Base-by-base conservation (phyloP, 2,797 vertebrate species). In the Paguma larvata region DNA sequence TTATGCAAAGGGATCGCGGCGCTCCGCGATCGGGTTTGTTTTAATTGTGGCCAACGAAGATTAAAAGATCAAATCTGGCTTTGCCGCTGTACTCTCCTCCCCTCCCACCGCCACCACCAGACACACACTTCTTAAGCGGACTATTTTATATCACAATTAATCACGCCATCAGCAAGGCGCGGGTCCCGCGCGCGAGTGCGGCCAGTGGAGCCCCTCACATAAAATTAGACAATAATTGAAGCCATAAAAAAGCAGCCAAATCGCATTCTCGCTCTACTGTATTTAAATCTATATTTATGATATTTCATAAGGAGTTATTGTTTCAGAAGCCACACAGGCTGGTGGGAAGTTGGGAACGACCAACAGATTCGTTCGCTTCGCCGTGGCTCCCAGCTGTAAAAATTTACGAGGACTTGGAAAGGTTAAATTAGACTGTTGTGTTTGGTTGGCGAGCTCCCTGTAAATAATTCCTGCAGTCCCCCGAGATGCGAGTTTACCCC, bases 1-100 rank as follows among this genome's bases (percentile, higher is more conserved):
- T 99, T 99, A 99, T 99, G 99, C 99, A 99, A 99, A 98, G 98
- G 98, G 99, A 99, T 99, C 99, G 99, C 98, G 99, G 99, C 99
- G 99, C 99, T 99, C 98, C 98, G 98, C 99, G 98, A 99, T 99
- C 98, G 99, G 99, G 98, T 98, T 99, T 98, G 98, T 99, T 99
- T 99, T 99, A 99, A 99, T 99, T 98, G 99, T 98, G 98, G 98
- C 98, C 99, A 98, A 98, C 98, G 95, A 98, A 98, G 98, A 99
- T 99, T 98, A 99, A 98, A 99, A 98, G 98, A 98, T 98, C 98
- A 98, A 96, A 97, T 98, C 98, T 97, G 95, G 87, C 97, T 96
- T 98, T 96, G 97, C 91, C 94, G 89, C 95, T 68, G 85, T 80
- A 62, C 67, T 80, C 84, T 23, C 67, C 48, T 59, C 73, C 70